Percentiles rank a stretch among this genome's conserved stretches.
These are phyloP conservation scores for Drosophila ustulata DNA, from an alignment of 2,888 invertebrate genomes.

Conservation along the genomic window DNA sequence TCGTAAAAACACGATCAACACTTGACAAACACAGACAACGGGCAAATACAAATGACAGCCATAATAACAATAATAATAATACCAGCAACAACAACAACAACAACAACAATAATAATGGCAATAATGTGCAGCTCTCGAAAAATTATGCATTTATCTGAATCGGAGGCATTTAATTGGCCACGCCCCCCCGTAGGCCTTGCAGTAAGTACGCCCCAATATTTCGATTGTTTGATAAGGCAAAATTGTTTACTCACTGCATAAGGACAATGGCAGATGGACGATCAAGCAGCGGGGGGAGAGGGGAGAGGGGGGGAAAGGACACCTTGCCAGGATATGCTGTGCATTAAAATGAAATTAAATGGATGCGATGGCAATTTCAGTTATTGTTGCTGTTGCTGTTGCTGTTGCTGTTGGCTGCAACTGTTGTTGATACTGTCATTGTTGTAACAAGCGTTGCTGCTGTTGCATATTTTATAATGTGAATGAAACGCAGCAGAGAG, in stretches of 20 bases:
- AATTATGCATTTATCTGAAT: conserved; percentile 63
- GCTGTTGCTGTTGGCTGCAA: conserved; percentile 30
- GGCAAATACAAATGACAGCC: conserved; percentile 47
- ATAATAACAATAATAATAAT: conserved; percentile 42
- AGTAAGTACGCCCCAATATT: conserved; percentile 19
- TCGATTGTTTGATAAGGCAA: conserved; percentile 63
- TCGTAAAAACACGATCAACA: conserved; percentile 54
- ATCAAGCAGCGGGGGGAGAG: not conserved
- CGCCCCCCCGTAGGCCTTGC: conserved; percentile 30
- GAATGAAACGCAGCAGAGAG: conserved; percentile 17
- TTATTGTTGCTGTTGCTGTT: conserved; percentile 37
- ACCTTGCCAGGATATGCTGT: conserved; percentile 61
- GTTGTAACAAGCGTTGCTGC: conserved; percentile 60
- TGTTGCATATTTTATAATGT: conserved; percentile 70
- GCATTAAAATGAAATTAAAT: conserved; percentile 79
- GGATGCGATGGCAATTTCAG: conserved; percentile 62
- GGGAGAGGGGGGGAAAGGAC: conserved; percentile 2
- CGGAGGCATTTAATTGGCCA: conserved; percentile 64
- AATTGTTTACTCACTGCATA: conserved; percentile 63
- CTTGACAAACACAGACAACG: conserved; percentile 66
- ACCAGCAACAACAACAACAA: conserved; percentile 31
- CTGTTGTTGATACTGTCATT: conserved; percentile 60
- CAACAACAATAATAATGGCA: conserved; percentile 33
- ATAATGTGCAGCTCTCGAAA: conserved; percentile 62
- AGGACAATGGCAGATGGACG: conserved; percentile 37